Evolutionary conservation across 53 echinoderm and acorn worm species (phyloP).

Genomic region (Apostichopus leukothele): DNA sequence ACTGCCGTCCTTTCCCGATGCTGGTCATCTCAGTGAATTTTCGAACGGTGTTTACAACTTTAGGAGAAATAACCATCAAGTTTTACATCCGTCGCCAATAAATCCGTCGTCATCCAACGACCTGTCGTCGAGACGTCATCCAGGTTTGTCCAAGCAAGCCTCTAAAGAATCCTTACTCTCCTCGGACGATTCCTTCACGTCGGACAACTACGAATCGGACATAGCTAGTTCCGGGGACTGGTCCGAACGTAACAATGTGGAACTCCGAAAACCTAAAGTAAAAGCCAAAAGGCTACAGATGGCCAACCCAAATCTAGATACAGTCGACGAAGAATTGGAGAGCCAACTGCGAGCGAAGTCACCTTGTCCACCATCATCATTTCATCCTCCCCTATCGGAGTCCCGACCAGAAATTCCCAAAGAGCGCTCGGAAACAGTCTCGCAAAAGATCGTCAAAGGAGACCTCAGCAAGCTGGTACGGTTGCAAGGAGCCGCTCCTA

Average conservation of each 20-base stretch:
- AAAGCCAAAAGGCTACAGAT: conserved; percentile 18
- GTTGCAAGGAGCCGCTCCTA: not conserved
- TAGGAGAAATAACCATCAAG: not conserved
- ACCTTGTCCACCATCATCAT: conserved; percentile 11
- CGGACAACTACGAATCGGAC: conserved; percentile 10
- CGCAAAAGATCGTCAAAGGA: not conserved
- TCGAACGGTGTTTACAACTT: not conserved
- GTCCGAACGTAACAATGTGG: conserved; percentile 4
- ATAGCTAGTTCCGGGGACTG: conserved; percentile 1
- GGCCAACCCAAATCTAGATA: conserved; percentile 16
- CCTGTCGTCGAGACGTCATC: not conserved
- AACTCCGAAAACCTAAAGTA: not conserved
- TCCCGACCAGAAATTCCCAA: not conserved
- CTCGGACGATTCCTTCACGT: not conserved
- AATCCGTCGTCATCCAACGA: not conserved
- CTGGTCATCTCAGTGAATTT: not conserved
- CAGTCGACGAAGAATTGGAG: conserved; percentile 40
- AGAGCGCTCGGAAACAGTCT: not conserved
- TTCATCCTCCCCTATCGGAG: not conserved
- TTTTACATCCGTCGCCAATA: conserved; percentile 21
- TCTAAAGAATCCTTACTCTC: not conserved
- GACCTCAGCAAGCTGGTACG: not conserved
- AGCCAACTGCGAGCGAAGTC: conserved; percentile 34
- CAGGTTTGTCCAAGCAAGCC: not conserved
- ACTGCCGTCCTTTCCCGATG: not conserved